Conservation (phyloP, 2,113 vertebrate species). For the Micronisus gabar region DNA sequence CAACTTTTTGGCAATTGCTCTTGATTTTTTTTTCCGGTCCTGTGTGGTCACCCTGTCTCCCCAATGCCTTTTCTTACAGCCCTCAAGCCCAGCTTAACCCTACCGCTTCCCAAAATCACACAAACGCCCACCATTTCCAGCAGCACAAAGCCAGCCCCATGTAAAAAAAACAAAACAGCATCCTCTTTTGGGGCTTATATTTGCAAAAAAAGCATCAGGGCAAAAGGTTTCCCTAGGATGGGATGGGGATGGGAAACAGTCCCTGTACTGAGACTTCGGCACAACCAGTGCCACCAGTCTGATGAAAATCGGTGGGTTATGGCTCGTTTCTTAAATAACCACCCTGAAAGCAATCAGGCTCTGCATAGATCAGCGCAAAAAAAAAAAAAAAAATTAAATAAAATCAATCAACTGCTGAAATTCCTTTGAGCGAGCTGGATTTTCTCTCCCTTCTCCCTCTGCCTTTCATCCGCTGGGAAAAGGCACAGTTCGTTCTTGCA, state of each 20-base stretch:
- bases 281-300: background rate
- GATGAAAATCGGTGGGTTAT: background rate
- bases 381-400: background rate
- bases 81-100: background rate
- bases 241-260: background rate
- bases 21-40: accelerated
- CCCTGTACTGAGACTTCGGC: accelerated
- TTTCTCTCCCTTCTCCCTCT: background rate
- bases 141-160: background rate
- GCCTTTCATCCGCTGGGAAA: background rate
- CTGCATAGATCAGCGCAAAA: accelerated
- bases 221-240: background rate
- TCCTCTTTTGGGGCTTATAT: background rate
- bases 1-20: background rate
- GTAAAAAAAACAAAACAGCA: background rate
- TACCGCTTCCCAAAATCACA: background rate
- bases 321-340: background rate
- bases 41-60: accelerated
- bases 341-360: background rate
- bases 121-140: accelerated
- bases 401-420: background rate
- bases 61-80: background rate
- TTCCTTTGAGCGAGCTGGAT: background rate
- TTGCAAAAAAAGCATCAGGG: accelerated
- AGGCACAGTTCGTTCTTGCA: background rate